Conservation (phyloP, 2,113 vertebrate species). For the Dromiciops gliroides region DNA sequence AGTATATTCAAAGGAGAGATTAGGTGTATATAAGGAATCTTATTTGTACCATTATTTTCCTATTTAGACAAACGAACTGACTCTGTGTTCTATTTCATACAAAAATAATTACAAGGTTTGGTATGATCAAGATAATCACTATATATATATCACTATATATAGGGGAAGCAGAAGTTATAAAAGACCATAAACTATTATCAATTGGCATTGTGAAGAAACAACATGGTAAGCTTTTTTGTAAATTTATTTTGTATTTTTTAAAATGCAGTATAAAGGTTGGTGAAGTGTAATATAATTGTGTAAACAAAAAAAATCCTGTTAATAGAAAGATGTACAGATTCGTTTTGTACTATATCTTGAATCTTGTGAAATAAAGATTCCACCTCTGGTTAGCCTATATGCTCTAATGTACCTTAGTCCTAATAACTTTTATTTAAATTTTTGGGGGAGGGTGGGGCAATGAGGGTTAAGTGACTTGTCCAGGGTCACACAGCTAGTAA, state of each 20-base stretch:
- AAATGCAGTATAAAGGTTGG: slow-evolving; percentile 86
- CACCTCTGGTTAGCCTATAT: slow-evolving; percentile 82
- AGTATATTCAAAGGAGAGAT: slow-evolving; percentile 52
- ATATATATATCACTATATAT: slow-evolving; percentile 58
- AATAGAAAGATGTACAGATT: slow-evolving; percentile 91
- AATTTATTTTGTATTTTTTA: slow-evolving; percentile 88
- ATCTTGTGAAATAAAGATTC: slow-evolving; percentile 89
- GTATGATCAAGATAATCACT: slow-evolving; percentile 80
- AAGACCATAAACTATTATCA: slow-evolving; percentile 73
- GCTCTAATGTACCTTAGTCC: slow-evolving; percentile 63
- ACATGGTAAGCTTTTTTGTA: slow-evolving; percentile 84
- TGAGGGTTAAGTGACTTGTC: too few relatives aligned
- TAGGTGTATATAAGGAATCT: slow-evolving; percentile 42
- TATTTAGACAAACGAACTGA: slow-evolving; percentile 68
- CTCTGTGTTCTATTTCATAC: slow-evolving; percentile 71
- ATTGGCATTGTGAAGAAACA: slow-evolving; percentile 79
- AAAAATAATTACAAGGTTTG: slow-evolving; percentile 61
- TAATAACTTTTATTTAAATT: neutral
- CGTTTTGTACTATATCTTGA: slow-evolving; percentile 89
- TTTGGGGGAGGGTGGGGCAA: too few relatives aligned
- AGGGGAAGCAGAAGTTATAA: slow-evolving; percentile 70
- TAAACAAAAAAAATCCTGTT: slow-evolving; percentile 89
- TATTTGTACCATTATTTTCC: slow-evolving; percentile 73
- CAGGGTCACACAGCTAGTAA: too few relatives aligned
- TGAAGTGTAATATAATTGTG: slow-evolving; percentile 88